Conservation (phyloP, 2,113 vertebrate species). For the Promerops cafer region DNA sequence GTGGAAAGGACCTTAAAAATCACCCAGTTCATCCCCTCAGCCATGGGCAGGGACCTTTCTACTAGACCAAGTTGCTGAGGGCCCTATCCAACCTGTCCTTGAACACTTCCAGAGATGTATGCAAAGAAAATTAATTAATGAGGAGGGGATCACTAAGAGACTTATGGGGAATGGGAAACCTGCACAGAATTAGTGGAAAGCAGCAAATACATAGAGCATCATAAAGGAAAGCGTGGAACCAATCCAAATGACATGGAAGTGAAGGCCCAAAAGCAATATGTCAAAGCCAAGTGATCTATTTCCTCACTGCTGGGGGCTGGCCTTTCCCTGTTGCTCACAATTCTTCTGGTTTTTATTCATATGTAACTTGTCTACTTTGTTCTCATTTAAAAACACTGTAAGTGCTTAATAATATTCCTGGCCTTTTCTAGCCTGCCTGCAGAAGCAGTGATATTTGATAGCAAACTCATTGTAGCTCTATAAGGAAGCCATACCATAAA, state of each 20-base stretch:
- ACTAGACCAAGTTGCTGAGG: background rate
- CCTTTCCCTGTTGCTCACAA: background rate
- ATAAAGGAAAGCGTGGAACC: background rate
- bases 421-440: slow-evolving; percentile 29
- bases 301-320: background rate
- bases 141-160: background rate
- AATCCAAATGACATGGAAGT: background rate
- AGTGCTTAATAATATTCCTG: slow-evolving; percentile 37
- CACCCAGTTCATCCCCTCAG: no score
- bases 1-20: background rate
- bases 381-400: background rate
- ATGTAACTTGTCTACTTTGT: background rate
- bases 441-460: slow-evolving; percentile 61
- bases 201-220: background rate
- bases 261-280: background rate
- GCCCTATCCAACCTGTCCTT: background rate
- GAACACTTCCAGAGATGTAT: background rate
- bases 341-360: background rate
- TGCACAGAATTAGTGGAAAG: background rate
- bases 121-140: background rate
- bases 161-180: background rate
- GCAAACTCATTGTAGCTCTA: slow-evolving; percentile 13
- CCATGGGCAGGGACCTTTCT: background rate
- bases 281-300: background rate
- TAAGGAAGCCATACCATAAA: slow-evolving; percentile 56